phyloP scores from a whole-genome alignment of 2,888 invertebrate species.

The Congeria kusceri region DNA sequence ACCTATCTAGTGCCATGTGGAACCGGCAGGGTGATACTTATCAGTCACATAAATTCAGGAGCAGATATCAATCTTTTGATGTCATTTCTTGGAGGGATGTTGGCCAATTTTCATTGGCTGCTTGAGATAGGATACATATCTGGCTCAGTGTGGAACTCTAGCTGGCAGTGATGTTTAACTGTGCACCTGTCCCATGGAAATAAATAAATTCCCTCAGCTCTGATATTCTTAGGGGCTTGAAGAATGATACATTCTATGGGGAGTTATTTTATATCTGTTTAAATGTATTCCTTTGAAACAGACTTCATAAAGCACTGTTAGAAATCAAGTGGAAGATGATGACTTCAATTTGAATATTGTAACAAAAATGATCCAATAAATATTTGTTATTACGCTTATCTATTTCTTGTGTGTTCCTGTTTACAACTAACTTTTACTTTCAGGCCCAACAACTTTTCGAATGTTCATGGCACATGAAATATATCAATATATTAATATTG shows the following conservation, averaged over 20 bases:
- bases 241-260: not conserved
- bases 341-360: no score
- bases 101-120: slow-evolving; percentile 12
- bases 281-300: not conserved
- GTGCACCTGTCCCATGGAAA: slow-evolving; percentile 5
- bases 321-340: no score
- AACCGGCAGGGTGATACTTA: slow-evolving; percentile 7
- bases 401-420: no score
- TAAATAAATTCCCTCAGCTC: not conserved
- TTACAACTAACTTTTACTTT: no score
- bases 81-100: slow-evolving; percentile 2
- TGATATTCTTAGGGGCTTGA: not conserved
- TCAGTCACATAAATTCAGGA: slow-evolving; percentile 4
- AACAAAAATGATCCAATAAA: no score
- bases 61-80: slow-evolving; percentile 11
- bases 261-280: not conserved
- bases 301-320: no score
- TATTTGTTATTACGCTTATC: no score
- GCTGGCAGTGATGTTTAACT: not conserved
- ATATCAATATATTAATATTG: no score
- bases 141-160: not conserved
- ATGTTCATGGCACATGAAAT: no score
- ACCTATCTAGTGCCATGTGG: slow-evolving; percentile 3
- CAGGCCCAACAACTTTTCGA: no score
- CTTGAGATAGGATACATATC: not conserved